A percentile compares a stretch with the other conserved stretches of the same genome.
Conservation (phyloP, 2,797 vertebrate species). For the Potorous gilbertii region DNA sequence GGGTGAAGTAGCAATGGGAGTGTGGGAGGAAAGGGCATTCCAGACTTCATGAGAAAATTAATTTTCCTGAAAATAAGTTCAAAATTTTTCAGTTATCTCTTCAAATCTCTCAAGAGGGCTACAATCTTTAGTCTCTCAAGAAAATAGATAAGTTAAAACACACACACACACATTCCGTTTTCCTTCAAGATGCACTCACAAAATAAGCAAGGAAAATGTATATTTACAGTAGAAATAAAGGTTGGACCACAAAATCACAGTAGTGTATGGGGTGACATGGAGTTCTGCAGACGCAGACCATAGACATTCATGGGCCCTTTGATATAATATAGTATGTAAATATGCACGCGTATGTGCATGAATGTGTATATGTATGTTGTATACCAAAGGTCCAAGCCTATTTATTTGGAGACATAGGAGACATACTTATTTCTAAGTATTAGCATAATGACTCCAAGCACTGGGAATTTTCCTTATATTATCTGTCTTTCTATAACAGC, state of each 20-base stretch:
- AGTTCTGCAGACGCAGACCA: neutral
- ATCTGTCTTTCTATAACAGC: too few species aligned
- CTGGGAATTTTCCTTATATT: too few species aligned
- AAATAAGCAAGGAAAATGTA: constrained; percentile 29
- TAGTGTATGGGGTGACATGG: neutral
- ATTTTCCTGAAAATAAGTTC: constrained; percentile 58
- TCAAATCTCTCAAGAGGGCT: constrained; percentile 63
- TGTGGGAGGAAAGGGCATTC: neutral
- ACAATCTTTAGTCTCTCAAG: constrained; percentile 70
- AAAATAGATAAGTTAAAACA: constrained; percentile 68
- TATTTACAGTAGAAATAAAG: constrained; percentile 29
- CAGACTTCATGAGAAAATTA: constrained; percentile 41
- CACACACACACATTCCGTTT: constrained; percentile 56
- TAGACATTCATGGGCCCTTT: neutral
- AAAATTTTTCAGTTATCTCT: constrained; percentile 41
- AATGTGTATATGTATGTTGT: too few species aligned
- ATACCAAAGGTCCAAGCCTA: too few species aligned
- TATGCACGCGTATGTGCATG: too few species aligned
- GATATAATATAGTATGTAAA: too few species aligned
- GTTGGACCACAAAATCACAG: neutral
- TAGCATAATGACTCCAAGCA: too few species aligned
- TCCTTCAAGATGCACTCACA: constrained; percentile 62
- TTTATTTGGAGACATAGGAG: too few species aligned
- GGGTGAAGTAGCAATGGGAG: neutral
- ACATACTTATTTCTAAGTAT: too few species aligned